These are phyloP conservation scores for Elegia similella DNA, from an alignment of 2,888 invertebrate genomes.

Conservation along the genomic window DNA sequence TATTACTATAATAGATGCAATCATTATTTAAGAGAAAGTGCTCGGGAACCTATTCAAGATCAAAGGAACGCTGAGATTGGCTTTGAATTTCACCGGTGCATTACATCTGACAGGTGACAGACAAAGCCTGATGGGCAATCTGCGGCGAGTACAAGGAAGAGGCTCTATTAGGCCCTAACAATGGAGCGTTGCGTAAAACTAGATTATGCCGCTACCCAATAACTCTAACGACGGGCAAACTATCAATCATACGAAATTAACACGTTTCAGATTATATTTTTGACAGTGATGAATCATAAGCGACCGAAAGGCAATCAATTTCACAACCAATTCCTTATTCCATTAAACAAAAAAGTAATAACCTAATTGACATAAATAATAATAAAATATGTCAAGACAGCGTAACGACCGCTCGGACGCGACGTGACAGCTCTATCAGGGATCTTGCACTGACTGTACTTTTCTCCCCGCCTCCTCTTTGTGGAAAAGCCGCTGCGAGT, in stretches of 20 bases:
- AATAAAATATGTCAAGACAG: slow-evolving; percentile 80
- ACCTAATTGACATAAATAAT: slow-evolving; percentile 82
- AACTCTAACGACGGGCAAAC: slow-evolving; percentile 66
- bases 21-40: not conserved
- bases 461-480: slow-evolving; percentile 40
- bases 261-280: slow-evolving; percentile 75
- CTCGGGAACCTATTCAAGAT: slow-evolving; percentile 6
- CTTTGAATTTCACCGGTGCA: slow-evolving; percentile 40
- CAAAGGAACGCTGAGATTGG: slow-evolving; percentile 19
- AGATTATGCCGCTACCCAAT: slow-evolving; percentile 60
- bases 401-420: slow-evolving; percentile 76
- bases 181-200: slow-evolving; percentile 70
- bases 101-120: slow-evolving; percentile 55
- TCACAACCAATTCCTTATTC: slow-evolving; percentile 79
- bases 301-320: slow-evolving; percentile 79
- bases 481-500: slow-evolving; percentile 36
- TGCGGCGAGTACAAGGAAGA: slow-evolving; percentile 38
- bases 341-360: slow-evolving; percentile 81
- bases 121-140: slow-evolving; percentile 45
- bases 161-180: slow-evolving; percentile 45
- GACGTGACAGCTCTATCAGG: slow-evolving; percentile 79
- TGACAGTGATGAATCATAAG: slow-evolving; percentile 81
- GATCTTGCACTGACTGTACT: slow-evolving; percentile 68
- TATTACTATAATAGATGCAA: slow-evolving; percentile 16
- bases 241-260: slow-evolving; percentile 80